Conservation (phyloP, 1,140 invertebrate species). For the Lepidurus apus region DNA sequence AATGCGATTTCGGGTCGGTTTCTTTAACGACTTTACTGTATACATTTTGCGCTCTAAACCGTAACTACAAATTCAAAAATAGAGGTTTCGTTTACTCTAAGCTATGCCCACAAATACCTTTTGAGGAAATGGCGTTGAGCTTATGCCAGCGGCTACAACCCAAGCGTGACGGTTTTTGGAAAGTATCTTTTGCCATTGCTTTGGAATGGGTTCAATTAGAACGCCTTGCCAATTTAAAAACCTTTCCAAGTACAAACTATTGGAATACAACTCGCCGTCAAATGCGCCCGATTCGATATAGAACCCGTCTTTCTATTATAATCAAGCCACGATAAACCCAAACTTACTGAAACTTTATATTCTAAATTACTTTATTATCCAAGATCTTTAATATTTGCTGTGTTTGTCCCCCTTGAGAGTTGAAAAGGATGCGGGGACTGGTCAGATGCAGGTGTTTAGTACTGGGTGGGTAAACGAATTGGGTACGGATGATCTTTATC, state of each 20-base stretch:
- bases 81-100: neutral
- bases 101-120: neutral
- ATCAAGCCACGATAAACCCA: neutral
- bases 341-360: neutral
- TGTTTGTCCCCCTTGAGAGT: conserved; percentile 23
- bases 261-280: conserved; percentile 37
- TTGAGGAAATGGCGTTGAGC: neutral
- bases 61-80: neutral
- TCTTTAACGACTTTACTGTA: neutral
- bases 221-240: conserved; percentile 34
- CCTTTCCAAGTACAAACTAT: conserved; percentile 36
- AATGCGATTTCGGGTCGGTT: neutral
- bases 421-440: neutral
- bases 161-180: conserved; percentile 34
- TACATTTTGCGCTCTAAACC: neutral
- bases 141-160: conserved; percentile 26
- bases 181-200: conserved; percentile 33
- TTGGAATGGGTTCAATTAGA: conserved; percentile 34
- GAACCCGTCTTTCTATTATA: neutral
- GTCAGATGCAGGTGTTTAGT: neutral
- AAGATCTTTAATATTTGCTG: conserved; percentile 22
- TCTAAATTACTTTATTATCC: conserved; percentile 20
- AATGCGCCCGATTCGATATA: conserved; percentile 35
- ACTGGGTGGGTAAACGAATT: neutral
- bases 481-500: neutral